phyloP scores from a whole-genome alignment of 2,888 invertebrate species.

The Melieria crassipennis region DNA sequence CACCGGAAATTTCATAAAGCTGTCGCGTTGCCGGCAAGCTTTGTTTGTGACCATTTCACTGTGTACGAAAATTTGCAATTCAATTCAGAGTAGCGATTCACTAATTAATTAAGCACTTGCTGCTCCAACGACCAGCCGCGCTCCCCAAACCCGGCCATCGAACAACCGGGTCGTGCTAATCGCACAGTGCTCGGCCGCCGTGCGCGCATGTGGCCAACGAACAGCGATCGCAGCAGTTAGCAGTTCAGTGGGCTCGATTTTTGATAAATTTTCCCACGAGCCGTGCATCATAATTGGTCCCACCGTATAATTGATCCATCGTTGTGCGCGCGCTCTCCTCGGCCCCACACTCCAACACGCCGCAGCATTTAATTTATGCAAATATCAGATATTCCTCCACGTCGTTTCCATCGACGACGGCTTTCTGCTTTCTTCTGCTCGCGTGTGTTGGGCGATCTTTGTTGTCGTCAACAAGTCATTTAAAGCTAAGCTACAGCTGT shows the following conservation, averaged over 20 bases:
- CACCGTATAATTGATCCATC: background rate
- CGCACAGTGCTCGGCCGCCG: background rate
- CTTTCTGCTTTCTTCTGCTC: background rate
- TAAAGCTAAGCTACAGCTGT: background rate
- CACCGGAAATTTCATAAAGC: constrained; percentile 19
- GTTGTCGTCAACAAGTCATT: constrained; percentile 22
- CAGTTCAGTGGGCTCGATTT: too few relatives aligned
- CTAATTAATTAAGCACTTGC: constrained; percentile 23
- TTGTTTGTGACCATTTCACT: background rate
- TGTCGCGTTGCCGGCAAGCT: background rate
- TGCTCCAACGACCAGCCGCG: background rate
- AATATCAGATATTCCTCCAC: constrained; percentile 11
- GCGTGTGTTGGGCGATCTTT: background rate
- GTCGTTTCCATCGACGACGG: background rate
- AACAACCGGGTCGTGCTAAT: constrained; percentile 13
- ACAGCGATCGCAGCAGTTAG: too few relatives aligned
- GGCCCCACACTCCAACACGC: constrained; percentile 5
- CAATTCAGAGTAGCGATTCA: constrained; percentile 8
- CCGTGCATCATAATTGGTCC: constrained; percentile 11
- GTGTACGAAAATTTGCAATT: constrained; percentile 14
- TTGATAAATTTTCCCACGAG: constrained; percentile 14
- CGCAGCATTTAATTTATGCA: constrained; percentile 24
- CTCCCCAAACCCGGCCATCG: constrained; percentile 2
- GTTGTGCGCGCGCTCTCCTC: background rate
- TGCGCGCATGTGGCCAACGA: background rate